These are phyloP conservation scores for Uropsilus gracilis DNA, from an alignment of 2,113 vertebrate genomes.

Conservation along the genomic window DNA sequence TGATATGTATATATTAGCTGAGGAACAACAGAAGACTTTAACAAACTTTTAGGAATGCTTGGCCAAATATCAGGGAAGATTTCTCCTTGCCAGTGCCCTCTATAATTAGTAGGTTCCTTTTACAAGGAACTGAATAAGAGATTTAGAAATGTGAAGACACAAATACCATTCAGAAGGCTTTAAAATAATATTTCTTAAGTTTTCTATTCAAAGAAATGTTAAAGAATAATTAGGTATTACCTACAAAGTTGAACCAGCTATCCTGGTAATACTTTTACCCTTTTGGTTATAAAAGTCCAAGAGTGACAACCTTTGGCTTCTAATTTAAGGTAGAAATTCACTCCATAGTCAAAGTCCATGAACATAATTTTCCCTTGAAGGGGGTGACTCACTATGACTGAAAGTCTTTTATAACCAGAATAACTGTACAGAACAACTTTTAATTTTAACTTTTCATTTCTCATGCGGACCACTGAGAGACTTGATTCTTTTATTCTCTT, in stretches of 20 bases:
- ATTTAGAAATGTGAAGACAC: neutral
- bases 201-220: constrained; percentile 12
- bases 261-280: neutral
- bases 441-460: neutral
- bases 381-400: neutral
- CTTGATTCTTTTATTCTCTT: neutral
- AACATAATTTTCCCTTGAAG: neutral
- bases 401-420: neutral
- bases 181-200: neutral
- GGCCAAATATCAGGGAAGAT: neutral
- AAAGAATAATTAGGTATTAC: constrained; percentile 4
- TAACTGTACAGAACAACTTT: neutral
- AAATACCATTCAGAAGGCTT: constrained; percentile 4
- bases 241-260: neutral
- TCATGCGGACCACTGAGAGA: neutral
- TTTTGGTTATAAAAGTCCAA: neutral
- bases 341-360: neutral
- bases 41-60: neutral
- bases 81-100: neutral
- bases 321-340: neutral
- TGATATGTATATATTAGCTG: neutral
- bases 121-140: neutral
- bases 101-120: neutral
- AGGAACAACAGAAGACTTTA: constrained; percentile 8
- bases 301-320: neutral